Conservation (phyloP, 2,888 invertebrate genomes). For the Dryadula phaetusa region DNA sequence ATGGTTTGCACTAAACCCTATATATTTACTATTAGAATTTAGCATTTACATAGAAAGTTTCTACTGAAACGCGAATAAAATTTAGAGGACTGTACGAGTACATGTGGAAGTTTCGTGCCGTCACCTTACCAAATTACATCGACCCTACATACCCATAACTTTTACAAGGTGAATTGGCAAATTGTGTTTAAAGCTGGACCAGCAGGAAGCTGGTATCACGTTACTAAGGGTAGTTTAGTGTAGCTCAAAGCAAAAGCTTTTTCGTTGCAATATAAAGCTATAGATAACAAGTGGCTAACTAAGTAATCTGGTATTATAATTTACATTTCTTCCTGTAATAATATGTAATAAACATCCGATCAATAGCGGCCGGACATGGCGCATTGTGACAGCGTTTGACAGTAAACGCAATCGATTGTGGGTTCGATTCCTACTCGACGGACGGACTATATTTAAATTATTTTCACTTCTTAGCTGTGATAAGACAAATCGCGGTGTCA, state of each 20-base stretch:
- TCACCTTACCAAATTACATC: conserved; percentile 20
- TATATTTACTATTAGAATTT: not conserved
- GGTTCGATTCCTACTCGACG: no score
- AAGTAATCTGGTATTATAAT: no score
- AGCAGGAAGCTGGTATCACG: not conserved
- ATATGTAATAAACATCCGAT: no score
- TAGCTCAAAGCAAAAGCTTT: not conserved
- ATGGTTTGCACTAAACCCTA: not conserved
- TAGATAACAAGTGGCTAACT: no score
- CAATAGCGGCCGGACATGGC: no score
- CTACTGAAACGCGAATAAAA: not conserved
- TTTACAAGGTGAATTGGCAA: conserved; percentile 18
- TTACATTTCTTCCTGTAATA: no score
- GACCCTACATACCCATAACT: conserved; percentile 25
- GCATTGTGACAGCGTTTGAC: no score
- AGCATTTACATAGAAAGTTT: conserved; percentile 16
- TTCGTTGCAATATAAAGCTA: not conserved
- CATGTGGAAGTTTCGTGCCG: conserved; percentile 7
- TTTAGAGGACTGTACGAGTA: conserved; percentile 8
- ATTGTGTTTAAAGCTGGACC: conserved; percentile 22
- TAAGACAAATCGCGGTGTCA: no score
- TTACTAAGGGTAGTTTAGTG: not conserved
- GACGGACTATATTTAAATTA: no score
- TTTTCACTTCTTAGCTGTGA: no score
- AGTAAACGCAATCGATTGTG: no score